These are phyloP conservation scores for Malurus splendens DNA, from an alignment of 2,797 vertebrate species.

Conservation along the genomic window DNA sequence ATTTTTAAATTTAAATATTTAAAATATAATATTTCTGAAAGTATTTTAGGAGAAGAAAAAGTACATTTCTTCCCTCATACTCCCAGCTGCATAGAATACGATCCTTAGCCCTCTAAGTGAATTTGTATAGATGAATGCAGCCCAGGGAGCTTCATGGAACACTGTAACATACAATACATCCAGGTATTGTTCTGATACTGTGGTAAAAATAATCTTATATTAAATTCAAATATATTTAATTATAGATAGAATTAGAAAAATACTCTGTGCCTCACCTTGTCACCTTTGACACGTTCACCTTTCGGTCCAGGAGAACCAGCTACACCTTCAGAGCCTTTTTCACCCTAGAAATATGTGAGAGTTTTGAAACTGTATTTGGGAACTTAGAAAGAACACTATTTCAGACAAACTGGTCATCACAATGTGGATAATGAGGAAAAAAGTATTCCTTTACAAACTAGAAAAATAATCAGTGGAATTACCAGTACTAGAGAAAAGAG, in stretches of 20 bases:
- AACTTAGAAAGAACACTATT: not conserved
- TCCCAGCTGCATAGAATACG: not conserved
- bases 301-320: conserved; percentile 70
- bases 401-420: not conserved
- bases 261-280: conserved; percentile 72
- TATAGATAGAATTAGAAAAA: not conserved
- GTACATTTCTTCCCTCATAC: not conserved
- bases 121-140: not conserved
- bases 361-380: not conserved
- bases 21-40: not conserved
- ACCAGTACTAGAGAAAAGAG: not conserved
- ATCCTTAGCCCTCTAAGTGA: not conserved
- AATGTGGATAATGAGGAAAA: not conserved
- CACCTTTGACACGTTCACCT: conserved; percentile 79
- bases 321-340: conserved; percentile 77
- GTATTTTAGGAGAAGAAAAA: not conserved
- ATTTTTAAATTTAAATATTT: not conserved
- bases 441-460: not conserved
- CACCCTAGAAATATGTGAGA: conserved; percentile 72
- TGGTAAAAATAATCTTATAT: not conserved
- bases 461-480: not conserved
- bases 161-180: not conserved
- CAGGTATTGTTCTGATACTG: not conserved
- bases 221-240: not conserved
- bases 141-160: not conserved